Conservation (phyloP, 2,113 vertebrate species). For the Psittacus erithacus region DNA sequence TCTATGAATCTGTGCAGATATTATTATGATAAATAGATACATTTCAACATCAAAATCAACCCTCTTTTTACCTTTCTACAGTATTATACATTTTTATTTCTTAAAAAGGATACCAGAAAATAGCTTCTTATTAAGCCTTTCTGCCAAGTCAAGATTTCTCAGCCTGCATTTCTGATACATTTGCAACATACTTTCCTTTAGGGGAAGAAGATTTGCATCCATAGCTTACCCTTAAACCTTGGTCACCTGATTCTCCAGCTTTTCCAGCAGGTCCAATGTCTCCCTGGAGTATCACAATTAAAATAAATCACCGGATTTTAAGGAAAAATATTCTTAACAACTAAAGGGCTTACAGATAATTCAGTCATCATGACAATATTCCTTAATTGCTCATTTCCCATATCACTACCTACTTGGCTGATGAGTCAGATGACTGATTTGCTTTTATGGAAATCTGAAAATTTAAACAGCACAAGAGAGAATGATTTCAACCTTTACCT, state of each 20-base stretch:
- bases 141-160: not conserved
- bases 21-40: not conserved
- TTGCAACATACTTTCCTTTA: not conserved
- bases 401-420: not conserved
- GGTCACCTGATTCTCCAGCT: conserved; percentile 83
- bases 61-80: not conserved
- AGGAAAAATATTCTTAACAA: not conserved
- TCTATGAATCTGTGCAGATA: no score
- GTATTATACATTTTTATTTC: not conserved
- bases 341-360: not conserved
- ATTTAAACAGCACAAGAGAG: not conserved
- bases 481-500: conserved; percentile 75
- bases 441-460: not conserved
- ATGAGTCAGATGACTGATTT: not conserved
- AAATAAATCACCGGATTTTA: not conserved
- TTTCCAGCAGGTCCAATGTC: conserved; percentile 79
- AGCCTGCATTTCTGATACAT: not conserved
- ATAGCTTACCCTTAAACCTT: conserved; percentile 84
- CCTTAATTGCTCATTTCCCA: not conserved
- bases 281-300: conserved; percentile 75
- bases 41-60: not conserved
- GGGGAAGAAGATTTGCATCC: not conserved
- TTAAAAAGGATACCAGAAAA: not conserved
- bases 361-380: not conserved
- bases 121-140: not conserved